A percentile compares a stretch with the other conserved stretches of the same genome.
These are phyloP conservation scores for Harpegnathos saltator DNA, from an alignment of 1,140 invertebrate species.

Conservation along the genomic window DNA sequence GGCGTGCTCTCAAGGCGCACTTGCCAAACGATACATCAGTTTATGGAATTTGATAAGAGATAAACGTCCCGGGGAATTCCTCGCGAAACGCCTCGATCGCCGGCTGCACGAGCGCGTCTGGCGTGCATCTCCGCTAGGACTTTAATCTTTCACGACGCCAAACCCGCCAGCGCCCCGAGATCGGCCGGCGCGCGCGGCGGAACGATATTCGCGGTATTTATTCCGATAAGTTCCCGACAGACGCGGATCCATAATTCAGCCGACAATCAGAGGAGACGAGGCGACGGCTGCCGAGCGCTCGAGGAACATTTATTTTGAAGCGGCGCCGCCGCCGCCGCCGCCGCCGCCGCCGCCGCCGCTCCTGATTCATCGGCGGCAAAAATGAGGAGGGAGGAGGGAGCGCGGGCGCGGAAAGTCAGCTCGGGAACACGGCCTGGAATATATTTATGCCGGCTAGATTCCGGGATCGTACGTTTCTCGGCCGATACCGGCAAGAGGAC, in stretches of 20 bases:
- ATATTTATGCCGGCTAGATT: slow-evolving; percentile 54
- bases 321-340: slow-evolving; percentile 41
- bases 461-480: slow-evolving; percentile 37
- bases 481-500: slow-evolving; percentile 12
- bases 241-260: slow-evolving; percentile 53
- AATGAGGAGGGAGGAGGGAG: neutral
- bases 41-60: slow-evolving; percentile 21
- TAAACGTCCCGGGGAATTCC: slow-evolving; percentile 36
- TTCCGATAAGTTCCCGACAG: slow-evolving; percentile 56
- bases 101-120: neutral
- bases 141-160: slow-evolving; percentile 50
- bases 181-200: neutral
- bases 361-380: slow-evolving; percentile 46
- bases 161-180: neutral
- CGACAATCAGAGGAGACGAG: slow-evolving; percentile 54
- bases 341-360: neutral
- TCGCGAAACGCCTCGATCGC: neutral
- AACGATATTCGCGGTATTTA: slow-evolving; percentile 50
- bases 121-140: slow-evolving; percentile 10
- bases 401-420: too few species aligned
- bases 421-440: slow-evolving; percentile 31
- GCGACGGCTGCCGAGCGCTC: slow-evolving; percentile 25
- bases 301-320: slow-evolving; percentile 60
- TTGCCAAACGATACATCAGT: neutral
- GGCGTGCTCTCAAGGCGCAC: neutral